Evolutionary conservation across 2,113 vertebrate genomes (phyloP).

Genomic region (Misgurnus anguillicaudatus): DNA sequence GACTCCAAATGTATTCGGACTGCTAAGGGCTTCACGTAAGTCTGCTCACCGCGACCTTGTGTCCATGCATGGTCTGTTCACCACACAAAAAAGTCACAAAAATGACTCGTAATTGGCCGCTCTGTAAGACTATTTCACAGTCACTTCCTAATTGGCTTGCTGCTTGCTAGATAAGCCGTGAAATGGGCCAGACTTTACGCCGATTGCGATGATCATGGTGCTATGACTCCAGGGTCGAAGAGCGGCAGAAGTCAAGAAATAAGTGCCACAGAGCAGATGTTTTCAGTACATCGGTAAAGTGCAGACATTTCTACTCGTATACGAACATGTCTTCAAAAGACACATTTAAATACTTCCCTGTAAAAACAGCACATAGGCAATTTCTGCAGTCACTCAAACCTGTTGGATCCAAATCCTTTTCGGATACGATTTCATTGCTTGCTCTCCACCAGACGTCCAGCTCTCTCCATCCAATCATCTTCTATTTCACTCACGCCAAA

Average conservation of each 20-base stretch:
- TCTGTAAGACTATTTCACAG: too few species aligned
- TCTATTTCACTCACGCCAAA: conserved; percentile 21
- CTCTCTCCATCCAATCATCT: conserved; percentile 8
- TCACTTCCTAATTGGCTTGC: background rate
- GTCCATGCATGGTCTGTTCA: too few species aligned
- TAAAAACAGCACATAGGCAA: background rate
- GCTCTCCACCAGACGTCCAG: background rate
- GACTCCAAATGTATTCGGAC: conserved; percentile 95
- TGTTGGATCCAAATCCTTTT: conserved; percentile 10
- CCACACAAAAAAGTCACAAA: too few species aligned
- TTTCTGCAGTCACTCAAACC: conserved; percentile 1
- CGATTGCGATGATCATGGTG: too few species aligned
- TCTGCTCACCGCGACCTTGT: conserved; percentile 37
- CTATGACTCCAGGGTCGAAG: background rate
- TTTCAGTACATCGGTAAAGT: background rate
- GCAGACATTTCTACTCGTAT: background rate
- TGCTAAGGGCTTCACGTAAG: conserved; percentile 91
- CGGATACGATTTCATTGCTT: conserved; percentile 14
- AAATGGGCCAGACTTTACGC: background rate
- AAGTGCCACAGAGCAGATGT: too few species aligned
- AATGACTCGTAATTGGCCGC: too few species aligned
- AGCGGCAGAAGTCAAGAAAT: background rate
- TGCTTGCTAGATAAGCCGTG: background rate
- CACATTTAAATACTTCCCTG: conserved; percentile 2
- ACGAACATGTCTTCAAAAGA: background rate